phyloP scores from a whole-genome alignment of 2,113 vertebrate species.

The Spheniscus mendiculus region DNA sequence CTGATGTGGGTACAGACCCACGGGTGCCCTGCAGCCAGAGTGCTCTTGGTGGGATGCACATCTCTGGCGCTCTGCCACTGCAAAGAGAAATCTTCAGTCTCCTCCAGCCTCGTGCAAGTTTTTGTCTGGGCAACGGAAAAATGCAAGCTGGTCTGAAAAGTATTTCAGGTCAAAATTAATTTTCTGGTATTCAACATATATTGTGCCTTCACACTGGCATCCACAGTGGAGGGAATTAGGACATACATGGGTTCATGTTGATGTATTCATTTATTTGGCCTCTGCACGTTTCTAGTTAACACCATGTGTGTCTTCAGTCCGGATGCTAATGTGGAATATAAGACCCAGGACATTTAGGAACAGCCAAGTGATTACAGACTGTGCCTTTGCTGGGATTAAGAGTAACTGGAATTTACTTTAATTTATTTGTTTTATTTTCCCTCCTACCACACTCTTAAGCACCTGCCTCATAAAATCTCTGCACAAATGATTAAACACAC shows the following conservation, averaged over 20 bases:
- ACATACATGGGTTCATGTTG: background rate
- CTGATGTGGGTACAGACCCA: background rate
- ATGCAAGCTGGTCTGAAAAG: background rate
- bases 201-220: background rate
- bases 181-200: background rate
- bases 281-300: background rate
- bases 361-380: background rate
- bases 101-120: background rate
- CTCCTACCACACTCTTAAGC: background rate
- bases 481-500: background rate
- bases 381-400: background rate
- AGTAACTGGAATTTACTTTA: background rate
- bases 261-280: background rate
- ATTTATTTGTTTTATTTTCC: background rate
- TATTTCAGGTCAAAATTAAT: background rate
- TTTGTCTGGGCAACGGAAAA: background rate
- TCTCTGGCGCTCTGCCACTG: background rate
- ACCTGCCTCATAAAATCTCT: background rate
- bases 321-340: background rate
- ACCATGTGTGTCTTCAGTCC: background rate
- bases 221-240: background rate
- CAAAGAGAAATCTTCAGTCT: background rate
- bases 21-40: rapidly evolving
- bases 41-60: background rate
- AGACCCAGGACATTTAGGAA: background rate